Evolutionary conservation across 2,113 vertebrate genomes (phyloP).

Genomic region (Vidua chalybeata): DNA sequence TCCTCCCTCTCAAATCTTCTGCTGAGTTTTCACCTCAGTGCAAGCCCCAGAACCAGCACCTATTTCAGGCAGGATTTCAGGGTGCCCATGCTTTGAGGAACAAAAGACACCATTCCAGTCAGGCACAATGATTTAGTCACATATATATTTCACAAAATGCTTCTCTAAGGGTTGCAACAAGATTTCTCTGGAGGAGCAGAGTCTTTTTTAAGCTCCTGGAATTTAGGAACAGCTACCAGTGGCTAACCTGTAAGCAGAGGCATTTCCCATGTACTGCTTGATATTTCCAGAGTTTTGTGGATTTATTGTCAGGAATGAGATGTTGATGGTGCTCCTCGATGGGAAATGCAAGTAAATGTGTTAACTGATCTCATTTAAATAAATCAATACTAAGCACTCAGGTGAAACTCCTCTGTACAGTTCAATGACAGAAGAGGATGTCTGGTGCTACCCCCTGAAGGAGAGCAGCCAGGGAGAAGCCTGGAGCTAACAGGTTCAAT

Average conservation of each 20-base stretch:
- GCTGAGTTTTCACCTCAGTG: neutral
- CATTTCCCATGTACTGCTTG: neutral
- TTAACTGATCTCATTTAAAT: slow-evolving; percentile 17
- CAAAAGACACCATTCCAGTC: neutral
- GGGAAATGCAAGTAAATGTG: neutral
- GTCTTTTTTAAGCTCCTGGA: neutral
- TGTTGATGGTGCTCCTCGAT: neutral
- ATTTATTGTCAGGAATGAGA: neutral
- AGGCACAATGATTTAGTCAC: neutral
- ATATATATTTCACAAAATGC: neutral
- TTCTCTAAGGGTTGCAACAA: neutral
- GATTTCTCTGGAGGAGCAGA: neutral
- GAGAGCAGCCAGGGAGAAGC: neutral
- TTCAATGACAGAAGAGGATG: neutral
- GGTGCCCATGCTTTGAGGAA: neutral
- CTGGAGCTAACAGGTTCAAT: neutral
- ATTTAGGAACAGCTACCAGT: neutral
- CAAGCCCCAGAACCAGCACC: neutral
- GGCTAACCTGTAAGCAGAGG: neutral
- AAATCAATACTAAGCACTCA: neutral
- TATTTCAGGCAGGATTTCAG: neutral
- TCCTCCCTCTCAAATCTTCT: neutral
- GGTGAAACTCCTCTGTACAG: neutral
- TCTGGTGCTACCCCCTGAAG: neutral
- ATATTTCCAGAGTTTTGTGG: neutral